A percentile compares a stretch with the other conserved stretches of the same genome.
Evolutionary conservation across 2,888 invertebrate genomes (phyloP).

Genomic region (Hanleya hanleyi): DNA sequence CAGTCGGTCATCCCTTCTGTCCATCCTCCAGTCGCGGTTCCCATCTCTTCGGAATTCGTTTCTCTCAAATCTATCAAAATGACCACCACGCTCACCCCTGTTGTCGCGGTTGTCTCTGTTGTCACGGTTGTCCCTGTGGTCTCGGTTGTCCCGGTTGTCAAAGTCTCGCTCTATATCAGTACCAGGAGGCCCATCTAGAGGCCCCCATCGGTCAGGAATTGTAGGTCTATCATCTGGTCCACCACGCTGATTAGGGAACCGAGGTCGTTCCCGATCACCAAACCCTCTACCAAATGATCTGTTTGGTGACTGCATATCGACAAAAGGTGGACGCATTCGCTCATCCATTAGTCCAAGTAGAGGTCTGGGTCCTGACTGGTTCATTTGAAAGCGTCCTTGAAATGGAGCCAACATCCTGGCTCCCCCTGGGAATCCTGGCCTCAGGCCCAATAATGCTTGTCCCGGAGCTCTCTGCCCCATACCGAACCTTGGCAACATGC

Average conservation of each 20-base stretch:
- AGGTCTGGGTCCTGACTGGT: not conserved
- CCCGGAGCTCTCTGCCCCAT: slow-evolving; percentile 18
- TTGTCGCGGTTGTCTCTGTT: no score
- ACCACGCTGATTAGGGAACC: not conserved
- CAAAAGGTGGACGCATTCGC: not conserved
- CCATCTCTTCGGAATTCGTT: slow-evolving; percentile 7
- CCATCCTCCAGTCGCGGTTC: not conserved
- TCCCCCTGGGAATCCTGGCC: slow-evolving; percentile 31
- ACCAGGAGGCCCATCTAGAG: not conserved
- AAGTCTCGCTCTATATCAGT: not conserved
- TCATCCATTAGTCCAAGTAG: not conserved
- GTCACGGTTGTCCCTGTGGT: no score
- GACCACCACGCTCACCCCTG: not conserved
- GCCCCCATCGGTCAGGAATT: not conserved
- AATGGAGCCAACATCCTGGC: slow-evolving; percentile 14
- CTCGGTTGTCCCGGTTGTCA: no score
- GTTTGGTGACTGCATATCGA: not conserved
- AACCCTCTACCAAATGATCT: not conserved
- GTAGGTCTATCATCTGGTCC: not conserved
- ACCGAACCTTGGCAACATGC: slow-evolving; percentile 8
- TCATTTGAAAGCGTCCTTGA: not conserved
- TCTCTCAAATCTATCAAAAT: slow-evolving; percentile 5
- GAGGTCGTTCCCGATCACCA: not conserved
- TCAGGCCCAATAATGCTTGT: slow-evolving; percentile 34
- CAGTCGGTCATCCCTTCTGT: slow-evolving; percentile 5